Base-by-base conservation (phyloP, 2,113 vertebrate genomes). In the Bombycilla garrulus region DNA sequence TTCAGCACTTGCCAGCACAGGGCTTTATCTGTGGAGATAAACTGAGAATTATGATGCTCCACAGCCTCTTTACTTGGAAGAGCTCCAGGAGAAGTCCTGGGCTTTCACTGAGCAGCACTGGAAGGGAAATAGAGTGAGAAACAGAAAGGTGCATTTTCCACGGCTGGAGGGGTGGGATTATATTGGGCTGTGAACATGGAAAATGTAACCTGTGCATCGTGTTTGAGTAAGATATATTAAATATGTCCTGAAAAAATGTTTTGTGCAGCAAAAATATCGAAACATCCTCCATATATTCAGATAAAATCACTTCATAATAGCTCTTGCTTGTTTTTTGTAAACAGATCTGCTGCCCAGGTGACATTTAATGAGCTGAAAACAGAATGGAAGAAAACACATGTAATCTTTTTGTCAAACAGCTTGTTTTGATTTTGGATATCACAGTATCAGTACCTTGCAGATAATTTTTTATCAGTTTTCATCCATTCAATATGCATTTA, bases 401-500 rank as follows among this genome's bases (percentile, higher is more conserved):
- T 33, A 48, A 96, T 38, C 33, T 87, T 96, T 90, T 62, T 73
- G 40, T 56, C 78, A 95, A 53, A 62, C 29, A 82, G 65, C 91
- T 87, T 94, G 53, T 28, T 92, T 93, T 70, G 35, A 86, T 87
- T 90, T 93, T 67, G 89, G 76, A 67, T 88, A 88, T 86, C 87
- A 76, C 70, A 92, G 58, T 53, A 77, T 40, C 62, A 65, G 73
- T 87, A 70, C 51, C 22, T 79, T 62, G 42, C 79, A 90, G 51
- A 81, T 67, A 65, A 65, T 88, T 88, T 90, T 81, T 93, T 93
- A 53, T 69, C 72, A 45, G 6, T 78, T 86, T 53, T 53, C 84
- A 91, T 92, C n/a, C 92, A 40, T 86, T 94, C 76, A 29, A 40
- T 86, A 61, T 66, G 65, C 81, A 92, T 95, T 96, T 96, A 91